Base-by-base conservation (phyloP, 37 sponge, comb jelly and placozoan genomes). In the Ianthella basta region DNA sequence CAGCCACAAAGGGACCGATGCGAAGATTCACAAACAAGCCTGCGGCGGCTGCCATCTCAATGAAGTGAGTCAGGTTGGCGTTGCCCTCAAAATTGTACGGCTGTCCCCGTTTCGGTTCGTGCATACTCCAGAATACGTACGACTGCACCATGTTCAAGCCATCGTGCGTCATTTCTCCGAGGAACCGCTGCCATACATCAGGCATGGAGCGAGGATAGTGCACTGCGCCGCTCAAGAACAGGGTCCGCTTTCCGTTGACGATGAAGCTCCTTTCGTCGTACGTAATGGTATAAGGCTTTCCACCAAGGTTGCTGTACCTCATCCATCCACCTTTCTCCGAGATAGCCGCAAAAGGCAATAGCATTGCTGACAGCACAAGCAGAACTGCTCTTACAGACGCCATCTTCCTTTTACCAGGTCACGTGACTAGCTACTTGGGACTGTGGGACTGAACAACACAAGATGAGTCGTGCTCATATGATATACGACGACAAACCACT, bases 381-480 rank as follows among this genome's bases (percentile, higher is more conserved):
- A 44, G 50, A 44, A 44, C 50, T 44, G 50, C 50, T 44, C 50
- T 44, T 44, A 8, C 8, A 44, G 50, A 44, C 50, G 50, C 50
- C 50, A 44, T 44, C 6, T 44, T 44, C n/a, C n/a, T n/a, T n/a
- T n/a, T n/a, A n/a, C n/a, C n/a, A n/a, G n/a, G n/a, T n/a, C n/a
- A n/a, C n/a, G n/a, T n/a, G n/a, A n/a, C n/a, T n/a, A n/a, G n/a
- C n/a, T n/a, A n/a, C n/a, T n/a, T n/a, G n/a, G n/a, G n/a, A n/a
- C n/a, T n/a, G n/a, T n/a, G n/a, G n/a, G n/a, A n/a, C n/a, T 44
- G 8, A 44, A 44, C 29, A 16, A 75, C n/a, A 41, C 35, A 83
- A n/a, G 79, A 94, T 94, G 95, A 94, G 95, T 61, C 91, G 95
- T 16, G 85, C 94, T 1, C 94, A 93, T 60, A 93, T 93, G 94